phyloP scores from a whole-genome alignment of 1,140 invertebrate genomes.

The Sitophilus oryzae region DNA sequence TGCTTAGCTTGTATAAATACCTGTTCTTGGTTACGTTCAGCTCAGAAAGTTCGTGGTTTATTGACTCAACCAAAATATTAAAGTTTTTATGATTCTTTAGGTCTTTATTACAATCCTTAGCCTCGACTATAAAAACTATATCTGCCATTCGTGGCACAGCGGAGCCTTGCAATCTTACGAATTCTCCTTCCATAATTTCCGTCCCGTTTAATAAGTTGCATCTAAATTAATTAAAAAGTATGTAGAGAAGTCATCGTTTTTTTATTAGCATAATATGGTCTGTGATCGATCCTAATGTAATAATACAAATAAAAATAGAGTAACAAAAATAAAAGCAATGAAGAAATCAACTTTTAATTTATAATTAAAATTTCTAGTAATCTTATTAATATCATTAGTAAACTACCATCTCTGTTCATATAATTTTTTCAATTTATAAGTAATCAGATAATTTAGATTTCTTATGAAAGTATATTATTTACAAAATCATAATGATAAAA shows the following conservation, averaged over 20 bases:
- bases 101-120: constrained; percentile 72
- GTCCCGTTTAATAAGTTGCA: constrained; percentile 60
- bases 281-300: no score
- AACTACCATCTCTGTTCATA: no score
- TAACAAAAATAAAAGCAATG: no score
- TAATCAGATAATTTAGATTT: no score
- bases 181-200: constrained; percentile 64
- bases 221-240: constrained; percentile 38
- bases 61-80: constrained; percentile 55
- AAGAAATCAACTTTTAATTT: no score
- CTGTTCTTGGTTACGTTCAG: constrained; percentile 59
- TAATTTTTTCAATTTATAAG: no score
- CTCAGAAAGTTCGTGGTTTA: constrained; percentile 62
- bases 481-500: no score
- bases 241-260: neutral
- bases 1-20: constrained; percentile 40
- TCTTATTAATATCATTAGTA: no score
- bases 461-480: no score
- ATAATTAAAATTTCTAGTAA: no score
- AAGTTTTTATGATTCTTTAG: constrained; percentile 58
- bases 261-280: neutral
- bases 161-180: constrained; percentile 49
- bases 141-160: constrained; percentile 64
- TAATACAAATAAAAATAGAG: no score
- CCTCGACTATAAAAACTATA: constrained; percentile 83